Percentiles rank a stretch among this genome's conserved stretches.
phyloP scores from a whole-genome alignment of 35 echinoderm and acorn worm species.

The Nesometra sesokonis region DNA sequence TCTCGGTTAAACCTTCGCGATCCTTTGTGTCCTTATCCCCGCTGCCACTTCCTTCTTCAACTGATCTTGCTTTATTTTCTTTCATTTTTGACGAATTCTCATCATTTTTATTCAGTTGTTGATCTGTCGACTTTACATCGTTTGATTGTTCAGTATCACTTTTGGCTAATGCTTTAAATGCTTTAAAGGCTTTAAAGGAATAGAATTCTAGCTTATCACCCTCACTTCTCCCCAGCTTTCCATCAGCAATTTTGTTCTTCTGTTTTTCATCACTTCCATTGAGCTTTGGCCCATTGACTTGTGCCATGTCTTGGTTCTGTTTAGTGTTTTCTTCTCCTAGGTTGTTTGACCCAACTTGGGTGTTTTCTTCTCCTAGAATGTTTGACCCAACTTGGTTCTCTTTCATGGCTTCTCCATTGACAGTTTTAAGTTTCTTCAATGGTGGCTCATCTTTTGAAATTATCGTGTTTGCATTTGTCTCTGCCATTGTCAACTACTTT shows the following conservation, averaged over 20 bases:
- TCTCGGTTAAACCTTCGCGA: neutral
- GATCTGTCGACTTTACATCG: neutral
- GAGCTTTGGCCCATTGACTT: too few species aligned
- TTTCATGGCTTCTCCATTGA: neutral
- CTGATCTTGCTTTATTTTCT: neutral
- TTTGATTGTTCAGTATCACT: neutral
- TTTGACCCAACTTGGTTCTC: too few species aligned
- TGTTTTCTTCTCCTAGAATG: too few species aligned
- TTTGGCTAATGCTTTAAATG: too few species aligned
- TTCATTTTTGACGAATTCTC: too few species aligned
- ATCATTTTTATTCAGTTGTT: neutral
- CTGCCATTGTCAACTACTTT: neutral
- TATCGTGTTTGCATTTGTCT: neutral
- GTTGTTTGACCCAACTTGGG: too few species aligned
- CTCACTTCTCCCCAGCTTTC: neutral
- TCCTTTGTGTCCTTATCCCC: neutral
- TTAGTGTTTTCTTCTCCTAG: neutral
- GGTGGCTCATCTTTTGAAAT: neutral
- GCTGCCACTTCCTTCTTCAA: neutral
- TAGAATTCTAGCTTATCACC: neutral
- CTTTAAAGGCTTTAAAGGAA: too few species aligned
- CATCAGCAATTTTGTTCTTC: too few species aligned
- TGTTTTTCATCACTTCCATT: too few species aligned
- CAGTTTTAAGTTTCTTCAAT: neutral
- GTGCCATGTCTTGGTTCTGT: neutral